A percentile compares a stretch with the other conserved stretches of the same genome.
phyloP scores from a whole-genome alignment of 2,797 vertebrate species.

The Coregonus suidteri region DNA sequence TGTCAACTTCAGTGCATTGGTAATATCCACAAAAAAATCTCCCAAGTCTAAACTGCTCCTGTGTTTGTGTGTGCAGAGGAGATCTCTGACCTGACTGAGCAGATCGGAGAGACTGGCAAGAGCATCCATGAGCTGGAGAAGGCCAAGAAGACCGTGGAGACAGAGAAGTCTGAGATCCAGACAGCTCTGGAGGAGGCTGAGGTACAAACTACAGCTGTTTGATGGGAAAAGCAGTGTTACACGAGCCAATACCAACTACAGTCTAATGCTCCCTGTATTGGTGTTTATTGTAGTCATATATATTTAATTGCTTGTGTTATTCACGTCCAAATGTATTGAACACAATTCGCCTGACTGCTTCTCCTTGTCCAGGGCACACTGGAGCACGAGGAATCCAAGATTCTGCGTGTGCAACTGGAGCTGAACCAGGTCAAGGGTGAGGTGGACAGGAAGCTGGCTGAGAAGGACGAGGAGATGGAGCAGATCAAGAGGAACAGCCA shows the following conservation, averaged over 20 bases:
- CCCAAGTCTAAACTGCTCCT: neutral
- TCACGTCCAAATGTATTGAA: neutral
- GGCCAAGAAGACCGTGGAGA: slow-evolving; percentile 76
- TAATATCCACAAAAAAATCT: neutral
- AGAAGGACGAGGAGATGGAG: slow-evolving; percentile 84
- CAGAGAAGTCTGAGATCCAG: slow-evolving; percentile 77
- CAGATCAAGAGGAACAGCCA: slow-evolving; percentile 40
- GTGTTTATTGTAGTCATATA: neutral
- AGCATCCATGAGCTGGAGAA: slow-evolving; percentile 80
- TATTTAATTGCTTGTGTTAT: too few relatives aligned
- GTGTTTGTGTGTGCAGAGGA: slow-evolving; percentile 71
- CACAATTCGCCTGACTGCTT: neutral
- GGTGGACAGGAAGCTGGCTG: slow-evolving; percentile 75
- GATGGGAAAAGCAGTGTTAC: neutral
- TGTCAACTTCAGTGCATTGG: too few relatives aligned
- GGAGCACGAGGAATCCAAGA: neutral
- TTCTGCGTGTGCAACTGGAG: slow-evolving; percentile 48
- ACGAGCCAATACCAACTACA: neutral
- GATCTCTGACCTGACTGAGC: slow-evolving; percentile 80
- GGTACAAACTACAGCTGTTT: slow-evolving; percentile 55
- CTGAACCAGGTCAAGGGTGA: slow-evolving; percentile 81
- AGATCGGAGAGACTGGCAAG: slow-evolving; percentile 78
- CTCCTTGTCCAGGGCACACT: slow-evolving; percentile 60
- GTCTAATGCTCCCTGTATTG: neutral
- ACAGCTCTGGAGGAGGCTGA: slow-evolving; percentile 80